phyloP scores from a whole-genome alignment of 1,140 invertebrate genomes.

The Apis florea region DNA sequence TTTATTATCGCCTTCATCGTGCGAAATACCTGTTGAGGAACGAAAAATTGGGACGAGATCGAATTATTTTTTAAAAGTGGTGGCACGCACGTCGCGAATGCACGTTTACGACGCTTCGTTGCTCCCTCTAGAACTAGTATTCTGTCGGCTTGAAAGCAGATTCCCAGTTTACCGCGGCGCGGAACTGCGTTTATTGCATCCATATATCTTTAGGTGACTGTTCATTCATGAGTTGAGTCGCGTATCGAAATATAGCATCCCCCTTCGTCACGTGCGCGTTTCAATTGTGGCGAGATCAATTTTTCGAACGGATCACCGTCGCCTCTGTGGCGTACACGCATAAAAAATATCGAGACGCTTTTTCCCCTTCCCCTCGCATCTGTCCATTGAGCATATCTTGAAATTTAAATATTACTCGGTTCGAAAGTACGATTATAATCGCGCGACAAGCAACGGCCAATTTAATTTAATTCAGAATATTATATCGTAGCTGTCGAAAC shows the following conservation, averaged over 20 bases:
- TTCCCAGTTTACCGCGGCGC: conserved; percentile 37
- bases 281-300: conserved; percentile 35
- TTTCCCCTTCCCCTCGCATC: too few species aligned
- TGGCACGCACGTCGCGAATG: conserved; percentile 22
- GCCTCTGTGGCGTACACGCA: too few species aligned
- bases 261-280: conserved; percentile 23
- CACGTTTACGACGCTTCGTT: conserved; percentile 49
- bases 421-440: too few species aligned
- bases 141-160: conserved; percentile 55
- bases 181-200: conserved; percentile 43
- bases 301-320: conserved; percentile 40
- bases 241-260: conserved; percentile 36
- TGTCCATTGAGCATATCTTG: too few species aligned
- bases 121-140: conserved; percentile 41
- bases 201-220: conserved; percentile 49
- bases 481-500: too few species aligned
- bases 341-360: too few species aligned
- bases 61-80: conserved; percentile 7
- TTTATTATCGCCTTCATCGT: neutral
- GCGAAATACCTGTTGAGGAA: neutral
- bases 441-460: too few species aligned
- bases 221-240: conserved; percentile 35
- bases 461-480: too few species aligned
- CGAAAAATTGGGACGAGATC: neutral
- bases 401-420: too few species aligned